Percentiles rank a stretch among this genome's conserved stretches.
Conservation (phyloP, 2,888 invertebrate genomes). For the Tenthredo distinguenda region DNA sequence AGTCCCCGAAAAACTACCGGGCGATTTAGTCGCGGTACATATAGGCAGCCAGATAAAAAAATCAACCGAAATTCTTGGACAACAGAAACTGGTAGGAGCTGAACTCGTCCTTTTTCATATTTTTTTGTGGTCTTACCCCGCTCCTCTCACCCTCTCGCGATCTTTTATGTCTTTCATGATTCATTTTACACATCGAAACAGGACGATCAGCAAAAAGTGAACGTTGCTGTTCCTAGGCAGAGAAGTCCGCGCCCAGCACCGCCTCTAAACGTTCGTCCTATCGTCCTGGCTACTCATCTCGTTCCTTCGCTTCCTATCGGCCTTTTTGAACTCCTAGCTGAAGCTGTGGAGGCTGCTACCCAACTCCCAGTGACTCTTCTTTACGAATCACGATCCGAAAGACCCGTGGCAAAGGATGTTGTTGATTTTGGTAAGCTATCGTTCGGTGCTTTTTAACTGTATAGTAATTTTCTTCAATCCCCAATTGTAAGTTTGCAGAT, state of each 20-base stretch:
- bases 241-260: conserved; percentile 61
- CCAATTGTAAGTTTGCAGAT: background rate
- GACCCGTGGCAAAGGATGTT: conserved; percentile 68
- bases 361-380: conserved; percentile 67
- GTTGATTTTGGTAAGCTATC: conserved; percentile 66
- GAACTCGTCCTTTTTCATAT: background rate
- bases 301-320: conserved; percentile 71
- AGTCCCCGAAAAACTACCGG: background rate
- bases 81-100: conserved; percentile 1
- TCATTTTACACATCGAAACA: conserved; percentile 49
- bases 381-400: conserved; percentile 65
- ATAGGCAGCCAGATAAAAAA: background rate
- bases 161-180: background rate
- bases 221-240: conserved; percentile 66
- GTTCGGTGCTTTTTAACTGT: background rate
- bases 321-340: conserved; percentile 70
- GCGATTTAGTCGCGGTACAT: background rate
- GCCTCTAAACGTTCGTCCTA: conserved; percentile 62
- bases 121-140: background rate
- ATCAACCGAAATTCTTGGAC: background rate
- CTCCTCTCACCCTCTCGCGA: background rate
- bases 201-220: conserved; percentile 58
- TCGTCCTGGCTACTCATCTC: conserved; percentile 69
- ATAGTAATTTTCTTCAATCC: background rate
- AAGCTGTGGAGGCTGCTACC: conserved; percentile 68